Evolutionary conservation across 1,140 invertebrate species (phyloP).

Genomic region (Drosophila tsacasi): DNA sequence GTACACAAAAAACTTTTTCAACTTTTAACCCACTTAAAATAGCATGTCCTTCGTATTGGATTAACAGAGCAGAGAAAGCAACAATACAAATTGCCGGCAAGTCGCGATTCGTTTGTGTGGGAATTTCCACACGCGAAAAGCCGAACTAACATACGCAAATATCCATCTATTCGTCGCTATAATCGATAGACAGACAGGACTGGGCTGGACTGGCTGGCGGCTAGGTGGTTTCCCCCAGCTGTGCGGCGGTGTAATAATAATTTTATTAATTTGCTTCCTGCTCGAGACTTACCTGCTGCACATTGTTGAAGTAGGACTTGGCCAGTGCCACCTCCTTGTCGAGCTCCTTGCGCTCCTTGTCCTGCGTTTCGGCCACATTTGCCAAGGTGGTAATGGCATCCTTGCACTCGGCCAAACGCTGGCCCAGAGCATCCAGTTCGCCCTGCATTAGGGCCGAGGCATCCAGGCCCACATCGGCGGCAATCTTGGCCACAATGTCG

Average conservation of each 20-base stretch:
- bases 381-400: constrained; percentile 90
- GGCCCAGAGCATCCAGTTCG: constrained; percentile 92
- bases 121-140: constrained; percentile 64
- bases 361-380: constrained; percentile 90
- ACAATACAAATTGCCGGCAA: constrained; percentile 39
- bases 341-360: constrained; percentile 86
- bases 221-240: too few species aligned
- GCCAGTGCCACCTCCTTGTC: constrained; percentile 87
- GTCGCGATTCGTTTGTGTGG: constrained; percentile 45
- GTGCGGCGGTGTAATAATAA: too few species aligned
- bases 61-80: constrained; percentile 45
- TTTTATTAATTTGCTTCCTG: constrained; percentile 17
- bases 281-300: constrained; percentile 87
- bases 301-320: constrained; percentile 87
- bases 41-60: constrained; percentile 80
- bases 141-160: constrained; percentile 53
- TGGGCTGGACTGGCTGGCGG: too few species aligned
- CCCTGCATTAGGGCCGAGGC: constrained; percentile 89
- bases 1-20: constrained; percentile 72
- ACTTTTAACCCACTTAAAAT: constrained; percentile 84
- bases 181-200: constrained; percentile 62
- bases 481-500: constrained; percentile 91
- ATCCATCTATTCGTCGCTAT: constrained; percentile 17
- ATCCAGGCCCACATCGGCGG: constrained; percentile 91
- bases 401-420: constrained; percentile 90